A percentile compares a stretch with the other conserved stretches of the same genome.
Evolutionary conservation across 2,888 invertebrate species (phyloP).

Genomic region (Copidosoma aretas): DNA sequence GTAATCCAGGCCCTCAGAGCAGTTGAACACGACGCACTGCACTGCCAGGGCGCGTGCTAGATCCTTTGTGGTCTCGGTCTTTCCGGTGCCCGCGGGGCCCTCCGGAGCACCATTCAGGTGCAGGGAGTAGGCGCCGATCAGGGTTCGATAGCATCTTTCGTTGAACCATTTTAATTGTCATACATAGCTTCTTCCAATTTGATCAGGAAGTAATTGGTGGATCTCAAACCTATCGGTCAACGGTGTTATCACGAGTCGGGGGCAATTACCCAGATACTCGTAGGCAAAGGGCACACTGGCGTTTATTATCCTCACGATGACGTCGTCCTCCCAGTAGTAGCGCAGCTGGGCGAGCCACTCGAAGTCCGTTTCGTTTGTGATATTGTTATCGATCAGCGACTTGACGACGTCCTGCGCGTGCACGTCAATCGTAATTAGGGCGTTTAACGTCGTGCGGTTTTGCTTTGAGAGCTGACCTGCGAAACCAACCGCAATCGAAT

Average conservation of each 20-base stretch:
- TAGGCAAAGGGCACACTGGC: slow-evolving; percentile 81
- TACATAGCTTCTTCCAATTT: not conserved
- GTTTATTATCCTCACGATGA: slow-evolving; percentile 77
- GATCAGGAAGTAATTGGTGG: not conserved
- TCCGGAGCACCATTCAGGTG: slow-evolving; percentile 86
- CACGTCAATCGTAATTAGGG: slow-evolving; percentile 84
- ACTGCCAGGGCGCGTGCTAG: slow-evolving; percentile 90
- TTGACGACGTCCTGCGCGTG: slow-evolving; percentile 84
- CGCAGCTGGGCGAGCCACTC: slow-evolving; percentile 84
- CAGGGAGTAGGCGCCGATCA: slow-evolving; percentile 82
- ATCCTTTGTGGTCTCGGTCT: slow-evolving; percentile 92
- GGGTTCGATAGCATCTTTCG: slow-evolving; percentile 75
- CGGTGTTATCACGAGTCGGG: slow-evolving; percentile 78
- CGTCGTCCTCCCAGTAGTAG: slow-evolving; percentile 79
- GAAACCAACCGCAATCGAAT: too few species aligned
- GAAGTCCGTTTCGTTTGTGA: slow-evolving; percentile 78
- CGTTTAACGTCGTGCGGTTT: slow-evolving; percentile 78
- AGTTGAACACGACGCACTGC: slow-evolving; percentile 88
- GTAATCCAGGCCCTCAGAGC: slow-evolving; percentile 85
- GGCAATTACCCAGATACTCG: slow-evolving; percentile 84
- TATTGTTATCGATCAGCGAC: slow-evolving; percentile 70
- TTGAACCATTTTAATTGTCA: not conserved
- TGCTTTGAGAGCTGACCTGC: slow-evolving; percentile 74
- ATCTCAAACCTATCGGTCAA: slow-evolving; percentile 70
- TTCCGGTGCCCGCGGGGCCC: slow-evolving; percentile 87